A percentile compares a stretch with the other conserved stretches of the same genome.
Conservation (phyloP, 2,888 invertebrate genomes). For the Stenurella melanura region DNA sequence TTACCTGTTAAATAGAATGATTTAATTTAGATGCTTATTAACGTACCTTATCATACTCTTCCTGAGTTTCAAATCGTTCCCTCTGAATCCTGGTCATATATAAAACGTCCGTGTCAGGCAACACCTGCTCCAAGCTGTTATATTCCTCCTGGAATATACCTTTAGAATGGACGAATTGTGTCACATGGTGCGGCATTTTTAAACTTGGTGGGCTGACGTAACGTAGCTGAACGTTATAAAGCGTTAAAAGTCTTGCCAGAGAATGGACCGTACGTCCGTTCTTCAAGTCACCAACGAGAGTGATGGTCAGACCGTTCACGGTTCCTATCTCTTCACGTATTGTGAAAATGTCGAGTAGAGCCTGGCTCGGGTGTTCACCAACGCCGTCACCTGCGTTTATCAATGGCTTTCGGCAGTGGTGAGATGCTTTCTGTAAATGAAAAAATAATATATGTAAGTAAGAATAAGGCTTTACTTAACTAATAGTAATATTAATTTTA, state of each 20-base stretch:
- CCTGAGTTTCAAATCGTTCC: conserved; percentile 89
- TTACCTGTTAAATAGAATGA: too few relatives aligned
- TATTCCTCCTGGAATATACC: conserved; percentile 86
- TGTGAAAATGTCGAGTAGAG: conserved; percentile 96
- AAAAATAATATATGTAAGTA: not conserved
- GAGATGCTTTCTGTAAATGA: conserved; percentile 83
- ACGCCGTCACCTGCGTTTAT: conserved; percentile 99
- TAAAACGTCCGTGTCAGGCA: conserved; percentile 95
- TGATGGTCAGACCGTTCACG: conserved; percentile 97
- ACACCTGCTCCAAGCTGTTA: conserved; percentile 86
- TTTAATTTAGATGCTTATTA: too few relatives aligned
- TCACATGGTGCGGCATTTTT: conserved; percentile 93
- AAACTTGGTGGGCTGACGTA: conserved; percentile 88
- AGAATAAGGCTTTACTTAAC: not conserved
- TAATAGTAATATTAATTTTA: too few relatives aligned
- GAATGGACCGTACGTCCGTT: conserved; percentile 99
- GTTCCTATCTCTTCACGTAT: conserved; percentile 99
- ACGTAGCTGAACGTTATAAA: conserved; percentile 91
- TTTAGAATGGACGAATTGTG: conserved; percentile 85
- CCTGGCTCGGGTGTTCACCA: conserved; percentile 98
- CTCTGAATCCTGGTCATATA: conserved; percentile 99
- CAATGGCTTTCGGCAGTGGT: conserved; percentile 90
- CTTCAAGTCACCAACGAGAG: conserved; percentile 98
- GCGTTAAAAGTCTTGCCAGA: conserved; percentile 91
- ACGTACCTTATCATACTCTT: conserved; percentile 89